Conservation (phyloP, 2,797 vertebrate species). For the Synaphobranchus kaupii region DNA sequence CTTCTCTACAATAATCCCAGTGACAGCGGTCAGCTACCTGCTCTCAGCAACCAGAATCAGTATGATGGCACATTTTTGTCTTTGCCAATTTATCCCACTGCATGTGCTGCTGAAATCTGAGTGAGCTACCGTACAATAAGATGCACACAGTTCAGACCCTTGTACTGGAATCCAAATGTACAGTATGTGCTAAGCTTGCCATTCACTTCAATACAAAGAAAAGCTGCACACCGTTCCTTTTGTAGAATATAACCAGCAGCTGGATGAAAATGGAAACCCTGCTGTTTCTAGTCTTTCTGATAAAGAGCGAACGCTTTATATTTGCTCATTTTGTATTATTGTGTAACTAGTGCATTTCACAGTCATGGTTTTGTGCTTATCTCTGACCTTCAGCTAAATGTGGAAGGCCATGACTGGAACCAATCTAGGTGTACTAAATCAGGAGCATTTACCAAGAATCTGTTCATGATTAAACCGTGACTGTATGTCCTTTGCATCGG, state of each 20-base stretch:
- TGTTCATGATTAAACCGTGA: background rate
- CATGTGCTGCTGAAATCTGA: background rate
- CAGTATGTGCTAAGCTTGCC: background rate
- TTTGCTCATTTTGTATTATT: background rate
- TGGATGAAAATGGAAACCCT: background rate
- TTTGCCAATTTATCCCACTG: background rate
- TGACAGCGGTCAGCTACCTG: slow-evolving; percentile 14
- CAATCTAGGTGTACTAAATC: background rate
- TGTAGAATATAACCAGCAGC: background rate
- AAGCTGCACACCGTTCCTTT: background rate
- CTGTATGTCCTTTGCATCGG: background rate
- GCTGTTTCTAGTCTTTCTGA: background rate
- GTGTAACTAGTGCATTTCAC: background rate
- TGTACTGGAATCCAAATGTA: background rate
- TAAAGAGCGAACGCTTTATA: background rate
- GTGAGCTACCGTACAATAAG: background rate
- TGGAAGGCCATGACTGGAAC: background rate
- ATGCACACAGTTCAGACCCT: background rate
- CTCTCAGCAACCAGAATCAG: background rate
- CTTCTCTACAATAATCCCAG: background rate
- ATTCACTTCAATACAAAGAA: background rate
- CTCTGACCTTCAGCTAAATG: background rate
- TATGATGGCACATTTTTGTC: background rate
- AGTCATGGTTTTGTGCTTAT: background rate
- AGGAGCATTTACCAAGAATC: background rate